Base-by-base conservation (phyloP, 1,140 invertebrate species). In the Ganaspis sp. region DNA sequence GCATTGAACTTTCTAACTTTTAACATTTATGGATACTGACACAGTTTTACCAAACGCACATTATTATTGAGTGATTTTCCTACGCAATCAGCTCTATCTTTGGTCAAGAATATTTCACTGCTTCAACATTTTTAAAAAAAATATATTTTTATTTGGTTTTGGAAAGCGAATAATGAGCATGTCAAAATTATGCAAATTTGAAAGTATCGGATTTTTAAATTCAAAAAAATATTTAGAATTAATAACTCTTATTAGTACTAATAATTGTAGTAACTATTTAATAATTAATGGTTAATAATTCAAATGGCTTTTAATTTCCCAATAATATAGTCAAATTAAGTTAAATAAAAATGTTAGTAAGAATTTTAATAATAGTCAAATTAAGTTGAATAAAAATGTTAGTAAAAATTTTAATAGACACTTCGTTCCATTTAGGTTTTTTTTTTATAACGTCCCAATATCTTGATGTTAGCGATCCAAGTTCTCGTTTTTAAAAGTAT, bases 401-500 rank as follows among this genome's bases (percentile, higher is more conserved):
- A 15, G 45, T 45, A 49, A 49, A 49, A 49, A 49, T 15, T 29
- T 64, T 29, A n/a, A 64, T 64, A 29, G 11, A 1, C 58, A 29
- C 6, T n/a, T 26, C n/a, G n/a, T 64, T 34, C 54, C 6, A 64
- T 15, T 29, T 64, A 9, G 1, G 29, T 29, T 4, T n/a, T 64
- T 64, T 64, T 64, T 64, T 29, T 49, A 29, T 29, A 6, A 15
- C 26, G n/a, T 15, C 26, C 23, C 15, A 26, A 64, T 29, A 64
- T 64, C 58, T 64, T 29, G 26, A 64, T 64, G 58, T n/a, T 15
- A 12, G 58, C 58, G 58, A 26, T 64, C 58, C 26, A 29, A 64
- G 26, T 64, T 29, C 58, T 64, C 23, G 58, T 64, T 64, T 64
- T 64, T 64, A 64, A 64, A 64, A 64, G 58, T 29, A 64, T 34